Evolutionary conservation across 92 coral and sea anemone species (phyloP).

Genomic region (Chrysogorgia sp.): DNA sequence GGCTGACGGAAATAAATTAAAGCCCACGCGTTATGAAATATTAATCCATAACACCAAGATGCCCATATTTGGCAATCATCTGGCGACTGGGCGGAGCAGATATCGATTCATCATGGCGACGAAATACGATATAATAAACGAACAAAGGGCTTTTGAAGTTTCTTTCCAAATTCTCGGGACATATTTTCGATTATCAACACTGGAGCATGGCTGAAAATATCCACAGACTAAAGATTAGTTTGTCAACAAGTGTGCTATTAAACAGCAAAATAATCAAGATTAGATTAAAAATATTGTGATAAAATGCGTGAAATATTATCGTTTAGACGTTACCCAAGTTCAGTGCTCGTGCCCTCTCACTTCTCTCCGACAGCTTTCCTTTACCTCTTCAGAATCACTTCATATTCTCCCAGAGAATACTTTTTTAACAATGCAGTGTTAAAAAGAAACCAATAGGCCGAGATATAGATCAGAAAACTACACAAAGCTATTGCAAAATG

Average conservation of each 20-base stretch:
- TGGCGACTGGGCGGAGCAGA: conserved; percentile 11
- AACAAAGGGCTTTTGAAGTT: conserved; percentile 5
- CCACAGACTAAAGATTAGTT: conserved; percentile 13
- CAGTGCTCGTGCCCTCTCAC: no score
- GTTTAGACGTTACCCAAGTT: no score
- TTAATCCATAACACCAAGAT: conserved; percentile 1
- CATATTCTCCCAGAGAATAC: no score
- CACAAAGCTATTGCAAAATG: not conserved
- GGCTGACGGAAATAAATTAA: conserved; percentile 2
- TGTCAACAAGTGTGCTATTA: not conserved
- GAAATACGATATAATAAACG: not conserved
- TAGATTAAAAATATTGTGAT: not conserved
- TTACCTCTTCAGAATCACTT: no score
- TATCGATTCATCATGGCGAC: conserved; percentile 29
- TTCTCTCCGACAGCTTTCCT: no score
- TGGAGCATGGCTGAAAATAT: not conserved
- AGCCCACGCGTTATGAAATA: conserved; percentile 26
- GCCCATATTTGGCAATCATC: conserved; percentile 25
- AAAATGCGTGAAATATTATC: no score
- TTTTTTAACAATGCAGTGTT: no score
- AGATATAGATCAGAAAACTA: no score
- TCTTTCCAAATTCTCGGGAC: not conserved
- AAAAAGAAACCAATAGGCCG: no score
- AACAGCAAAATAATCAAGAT: not conserved
- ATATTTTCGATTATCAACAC: not conserved